These are phyloP conservation scores for Listronotus bonariensis DNA, from an alignment of 1,140 invertebrate genomes.

Conservation along the genomic window DNA sequence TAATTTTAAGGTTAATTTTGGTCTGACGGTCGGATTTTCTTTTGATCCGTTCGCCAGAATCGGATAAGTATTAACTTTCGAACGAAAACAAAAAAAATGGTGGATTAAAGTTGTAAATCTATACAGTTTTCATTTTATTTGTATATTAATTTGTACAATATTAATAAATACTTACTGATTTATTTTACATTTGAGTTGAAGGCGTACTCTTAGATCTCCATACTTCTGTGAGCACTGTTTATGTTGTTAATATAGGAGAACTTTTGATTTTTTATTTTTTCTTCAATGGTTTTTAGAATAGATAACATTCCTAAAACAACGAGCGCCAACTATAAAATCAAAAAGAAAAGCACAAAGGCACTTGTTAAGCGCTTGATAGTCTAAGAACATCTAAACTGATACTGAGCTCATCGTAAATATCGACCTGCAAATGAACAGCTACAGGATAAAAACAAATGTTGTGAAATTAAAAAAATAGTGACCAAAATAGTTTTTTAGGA, in stretches of 20 bases:
- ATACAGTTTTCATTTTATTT: slow-evolving; percentile 57
- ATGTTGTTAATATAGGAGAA: slow-evolving; percentile 34
- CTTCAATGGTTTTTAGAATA: background rate
- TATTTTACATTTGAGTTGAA: slow-evolving; percentile 36
- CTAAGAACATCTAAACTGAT: no score
- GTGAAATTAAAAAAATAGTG: no score
- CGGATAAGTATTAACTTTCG: slow-evolving; percentile 51
- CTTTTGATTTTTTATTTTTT: slow-evolving; percentile 27
- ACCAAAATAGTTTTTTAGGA: no score
- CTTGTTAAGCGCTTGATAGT: no score
- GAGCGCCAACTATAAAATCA: no score
- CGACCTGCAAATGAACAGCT: no score
- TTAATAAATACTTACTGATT: slow-evolving; percentile 51
- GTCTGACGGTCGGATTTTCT: slow-evolving; percentile 39
- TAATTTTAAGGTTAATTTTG: slow-evolving; percentile 47
- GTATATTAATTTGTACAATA: slow-evolving; percentile 56
- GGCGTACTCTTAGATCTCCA: slow-evolving; percentile 28
- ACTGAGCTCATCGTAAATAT: no score
- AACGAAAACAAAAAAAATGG: slow-evolving; percentile 25
- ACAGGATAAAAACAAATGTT: no score
- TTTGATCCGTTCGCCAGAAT: slow-evolving; percentile 28
- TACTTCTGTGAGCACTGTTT: slow-evolving; percentile 32
- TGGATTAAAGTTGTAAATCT: slow-evolving; percentile 50
- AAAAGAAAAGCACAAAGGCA: no score
- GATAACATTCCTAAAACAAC: no score